A percentile compares a stretch with the other conserved stretches of the same genome.
These are phyloP conservation scores for Hiodon tergisus DNA, from an alignment of 2,113 vertebrate genomes.

Conservation along the genomic window DNA sequence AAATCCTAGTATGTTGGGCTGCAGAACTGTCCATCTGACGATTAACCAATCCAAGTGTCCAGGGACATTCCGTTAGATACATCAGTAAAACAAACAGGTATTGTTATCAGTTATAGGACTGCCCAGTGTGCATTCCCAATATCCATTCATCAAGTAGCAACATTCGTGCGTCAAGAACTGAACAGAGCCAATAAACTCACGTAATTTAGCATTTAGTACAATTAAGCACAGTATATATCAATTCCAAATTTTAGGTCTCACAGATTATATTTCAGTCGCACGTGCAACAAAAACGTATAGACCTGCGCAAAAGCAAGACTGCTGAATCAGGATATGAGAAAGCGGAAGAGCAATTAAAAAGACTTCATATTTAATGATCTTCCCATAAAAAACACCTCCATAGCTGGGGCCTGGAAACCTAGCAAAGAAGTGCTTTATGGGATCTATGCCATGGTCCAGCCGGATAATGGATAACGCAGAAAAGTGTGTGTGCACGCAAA, in stretches of 20 bases:
- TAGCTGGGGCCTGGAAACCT: not conserved
- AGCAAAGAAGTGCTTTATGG: constrained; percentile 15
- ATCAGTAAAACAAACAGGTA: too few species aligned
- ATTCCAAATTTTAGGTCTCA: not conserved
- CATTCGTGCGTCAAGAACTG: too few species aligned
- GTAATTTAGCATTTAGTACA: too few species aligned
- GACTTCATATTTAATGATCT: constrained; percentile 15
- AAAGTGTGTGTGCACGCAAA: not conserved
- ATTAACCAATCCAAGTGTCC: too few species aligned
- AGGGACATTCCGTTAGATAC: too few species aligned
- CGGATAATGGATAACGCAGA: not conserved
- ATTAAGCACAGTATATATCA: too few species aligned
- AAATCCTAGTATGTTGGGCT: too few species aligned
- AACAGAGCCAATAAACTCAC: too few species aligned
- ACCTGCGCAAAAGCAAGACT: constrained; percentile 11
- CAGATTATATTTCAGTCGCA: not conserved
- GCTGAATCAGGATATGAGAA: constrained; percentile 1
- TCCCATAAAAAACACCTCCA: not conserved
- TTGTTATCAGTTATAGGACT: too few species aligned
- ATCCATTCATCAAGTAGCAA: too few species aligned
- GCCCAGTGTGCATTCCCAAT: too few species aligned
- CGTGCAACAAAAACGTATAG: not conserved
- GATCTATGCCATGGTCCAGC: constrained; percentile 5
- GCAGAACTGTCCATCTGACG: too few species aligned
- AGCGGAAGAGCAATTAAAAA: not conserved